Conservation (phyloP, 1,140 invertebrate genomes). For the Zelostemma sp. region DNA sequence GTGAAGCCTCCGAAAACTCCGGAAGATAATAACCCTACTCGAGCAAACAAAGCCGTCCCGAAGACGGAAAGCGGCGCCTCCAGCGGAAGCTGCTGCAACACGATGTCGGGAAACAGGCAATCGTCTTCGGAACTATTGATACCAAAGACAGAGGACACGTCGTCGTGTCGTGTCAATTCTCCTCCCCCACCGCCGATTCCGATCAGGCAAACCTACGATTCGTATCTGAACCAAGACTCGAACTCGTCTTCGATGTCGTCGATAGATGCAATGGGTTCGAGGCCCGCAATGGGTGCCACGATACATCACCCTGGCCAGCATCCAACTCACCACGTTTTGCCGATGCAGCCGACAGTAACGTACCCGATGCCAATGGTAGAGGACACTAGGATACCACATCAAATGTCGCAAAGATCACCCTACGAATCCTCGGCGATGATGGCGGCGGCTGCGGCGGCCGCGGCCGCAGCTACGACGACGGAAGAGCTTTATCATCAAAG, state of each 20-base stretch:
- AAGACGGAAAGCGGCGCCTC: constrained; percentile 69
- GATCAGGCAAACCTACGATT: constrained; percentile 72
- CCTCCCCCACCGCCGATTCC: constrained; percentile 66
- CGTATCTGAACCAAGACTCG: constrained; percentile 77
- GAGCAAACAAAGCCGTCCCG: constrained; percentile 63
- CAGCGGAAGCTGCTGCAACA: constrained; percentile 68
- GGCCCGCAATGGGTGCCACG: constrained; percentile 60
- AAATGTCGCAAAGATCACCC: constrained; percentile 74
- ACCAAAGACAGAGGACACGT: constrained; percentile 74
- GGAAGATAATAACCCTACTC: constrained; percentile 54
- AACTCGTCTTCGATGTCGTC: constrained; percentile 81
- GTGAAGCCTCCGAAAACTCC: constrained; percentile 74
- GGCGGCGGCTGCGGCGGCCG: constrained; percentile 59
- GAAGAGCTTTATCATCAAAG: constrained; percentile 67
- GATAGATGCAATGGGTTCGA: constrained; percentile 77
- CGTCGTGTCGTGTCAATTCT: constrained; percentile 66
- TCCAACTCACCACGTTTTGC: constrained; percentile 61
- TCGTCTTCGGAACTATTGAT: constrained; percentile 71
- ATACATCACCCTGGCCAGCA: constrained; percentile 66
- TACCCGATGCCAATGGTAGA: constrained; percentile 70
- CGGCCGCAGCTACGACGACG: constrained; percentile 55
- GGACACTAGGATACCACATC: constrained; percentile 69
- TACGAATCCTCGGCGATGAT: constrained; percentile 75
- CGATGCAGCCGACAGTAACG: constrained; percentile 64
- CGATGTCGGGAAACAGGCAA: constrained; percentile 66